These are phyloP conservation scores for Cenopis cana DNA, from an alignment of 2,888 invertebrate genomes.

Conservation along the genomic window DNA sequence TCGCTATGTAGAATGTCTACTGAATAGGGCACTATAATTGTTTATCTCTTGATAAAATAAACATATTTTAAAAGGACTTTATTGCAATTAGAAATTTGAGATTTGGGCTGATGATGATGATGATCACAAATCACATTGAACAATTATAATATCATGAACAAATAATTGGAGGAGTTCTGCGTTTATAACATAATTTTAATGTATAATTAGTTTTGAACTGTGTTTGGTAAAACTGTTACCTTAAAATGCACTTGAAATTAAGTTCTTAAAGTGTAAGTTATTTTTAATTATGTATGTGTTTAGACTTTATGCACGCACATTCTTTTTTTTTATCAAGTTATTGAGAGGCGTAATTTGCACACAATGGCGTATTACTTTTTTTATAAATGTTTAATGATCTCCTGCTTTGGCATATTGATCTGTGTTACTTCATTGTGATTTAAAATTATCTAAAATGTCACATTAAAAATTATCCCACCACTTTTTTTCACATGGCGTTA, in stretches of 20 bases:
- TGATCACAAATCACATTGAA: too few relatives aligned
- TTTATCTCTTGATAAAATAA: too few relatives aligned
- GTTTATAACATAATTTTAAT: conserved; percentile 1
- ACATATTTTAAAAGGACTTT: neutral
- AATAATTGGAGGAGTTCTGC: neutral
- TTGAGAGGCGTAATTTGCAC: too few relatives aligned
- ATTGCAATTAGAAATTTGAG: neutral
- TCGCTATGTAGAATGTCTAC: too few relatives aligned
- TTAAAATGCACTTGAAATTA: neutral
- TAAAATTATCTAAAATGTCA: neutral
- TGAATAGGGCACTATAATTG: too few relatives aligned
- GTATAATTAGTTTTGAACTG: neutral
- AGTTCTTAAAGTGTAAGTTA: neutral
- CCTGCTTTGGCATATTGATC: conserved; percentile 35
- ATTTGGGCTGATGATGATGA: too few relatives aligned
- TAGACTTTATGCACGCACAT: neutral
- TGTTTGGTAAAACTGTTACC: neutral
- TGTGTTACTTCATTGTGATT: conserved; percentile 18
- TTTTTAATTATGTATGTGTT: neutral
- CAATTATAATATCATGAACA: neutral
- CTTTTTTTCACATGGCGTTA: neutral
- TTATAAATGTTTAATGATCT: conserved; percentile 14
- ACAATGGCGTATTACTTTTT: too few relatives aligned
- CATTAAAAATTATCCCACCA: neutral
- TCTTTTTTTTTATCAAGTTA: neutral